Conservation (phyloP, 2,888 invertebrate genomes). For the Rutpela maculata region DNA sequence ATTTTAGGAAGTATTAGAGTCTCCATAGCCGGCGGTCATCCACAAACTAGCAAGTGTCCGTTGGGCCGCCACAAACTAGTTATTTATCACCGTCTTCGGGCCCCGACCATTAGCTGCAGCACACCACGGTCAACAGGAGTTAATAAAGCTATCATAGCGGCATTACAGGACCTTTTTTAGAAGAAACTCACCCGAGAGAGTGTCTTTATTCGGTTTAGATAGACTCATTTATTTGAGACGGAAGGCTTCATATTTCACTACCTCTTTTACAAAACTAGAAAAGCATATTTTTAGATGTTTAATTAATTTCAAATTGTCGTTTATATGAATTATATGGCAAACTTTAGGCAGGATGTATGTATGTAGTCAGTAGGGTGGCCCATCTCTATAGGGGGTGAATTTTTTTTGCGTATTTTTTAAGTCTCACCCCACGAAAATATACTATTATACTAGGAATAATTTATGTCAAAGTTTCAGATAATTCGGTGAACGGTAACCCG, state of each 20-base stretch:
- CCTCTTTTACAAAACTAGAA: neutral
- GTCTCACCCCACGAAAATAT: too few relatives aligned
- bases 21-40: constrained; percentile 63
- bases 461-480: too few relatives aligned
- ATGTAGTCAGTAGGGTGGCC: too few relatives aligned
- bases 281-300: too few relatives aligned
- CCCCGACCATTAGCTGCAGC: constrained; percentile 66
- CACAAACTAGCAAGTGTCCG: constrained; percentile 66
- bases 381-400: too few relatives aligned
- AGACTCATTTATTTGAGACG: neutral
- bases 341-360: too few relatives aligned
- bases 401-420: too few relatives aligned
- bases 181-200: constrained; percentile 2
- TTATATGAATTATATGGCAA: too few relatives aligned
- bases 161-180: constrained; percentile 57
- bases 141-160: constrained; percentile 70
- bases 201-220: constrained; percentile 11
- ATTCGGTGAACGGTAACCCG: too few relatives aligned
- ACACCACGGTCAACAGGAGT: constrained; percentile 66
- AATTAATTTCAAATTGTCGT: too few relatives aligned
- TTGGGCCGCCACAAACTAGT: constrained; percentile 62
- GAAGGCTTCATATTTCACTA: neutral
- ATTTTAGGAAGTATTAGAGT: constrained; percentile 53
- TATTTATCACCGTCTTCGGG: constrained; percentile 70
- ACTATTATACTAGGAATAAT: too few relatives aligned